These are phyloP conservation scores for Lamellibrachia satsuma DNA, from an alignment of 2,888 invertebrate species.

Conservation along the genomic window DNA sequence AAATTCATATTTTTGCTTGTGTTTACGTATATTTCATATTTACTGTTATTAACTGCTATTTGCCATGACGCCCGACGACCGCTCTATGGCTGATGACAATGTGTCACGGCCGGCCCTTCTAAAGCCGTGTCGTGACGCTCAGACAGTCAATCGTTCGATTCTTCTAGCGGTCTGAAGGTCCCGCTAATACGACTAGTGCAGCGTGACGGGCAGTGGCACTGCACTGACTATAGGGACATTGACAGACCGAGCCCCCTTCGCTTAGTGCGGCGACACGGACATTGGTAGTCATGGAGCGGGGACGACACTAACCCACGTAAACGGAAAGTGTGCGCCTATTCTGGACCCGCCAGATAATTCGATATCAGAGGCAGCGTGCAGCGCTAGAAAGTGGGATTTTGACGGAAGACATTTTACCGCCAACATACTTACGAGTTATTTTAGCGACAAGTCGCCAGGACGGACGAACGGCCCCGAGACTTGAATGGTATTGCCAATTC, in stretches of 20 bases:
- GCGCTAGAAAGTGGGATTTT: neutral
- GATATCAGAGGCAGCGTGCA: neutral
- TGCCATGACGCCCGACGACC: too few species aligned
- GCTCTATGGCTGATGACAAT: too few species aligned
- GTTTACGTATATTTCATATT: too few species aligned
- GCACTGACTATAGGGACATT: neutral
- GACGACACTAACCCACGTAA: neutral
- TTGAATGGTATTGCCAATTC: neutral
- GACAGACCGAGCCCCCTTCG: neutral
- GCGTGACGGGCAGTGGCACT: neutral
- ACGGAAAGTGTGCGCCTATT: neutral
- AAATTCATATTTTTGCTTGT: too few species aligned
- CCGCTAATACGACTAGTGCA: neutral
- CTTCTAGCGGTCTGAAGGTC: neutral
- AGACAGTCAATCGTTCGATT: too few species aligned
- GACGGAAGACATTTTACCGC: conserved; percentile 14
- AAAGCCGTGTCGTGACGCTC: too few species aligned
- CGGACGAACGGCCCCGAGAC: neutral
- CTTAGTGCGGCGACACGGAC: neutral
- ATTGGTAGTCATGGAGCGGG: neutral
- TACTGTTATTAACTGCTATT: too few species aligned
- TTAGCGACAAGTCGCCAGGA: neutral
- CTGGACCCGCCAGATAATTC: neutral
- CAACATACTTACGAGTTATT: neutral
- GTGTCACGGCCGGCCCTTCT: too few species aligned